Base-by-base conservation (phyloP, 1,140 invertebrate genomes). In the Drosophila aff. region DNA sequence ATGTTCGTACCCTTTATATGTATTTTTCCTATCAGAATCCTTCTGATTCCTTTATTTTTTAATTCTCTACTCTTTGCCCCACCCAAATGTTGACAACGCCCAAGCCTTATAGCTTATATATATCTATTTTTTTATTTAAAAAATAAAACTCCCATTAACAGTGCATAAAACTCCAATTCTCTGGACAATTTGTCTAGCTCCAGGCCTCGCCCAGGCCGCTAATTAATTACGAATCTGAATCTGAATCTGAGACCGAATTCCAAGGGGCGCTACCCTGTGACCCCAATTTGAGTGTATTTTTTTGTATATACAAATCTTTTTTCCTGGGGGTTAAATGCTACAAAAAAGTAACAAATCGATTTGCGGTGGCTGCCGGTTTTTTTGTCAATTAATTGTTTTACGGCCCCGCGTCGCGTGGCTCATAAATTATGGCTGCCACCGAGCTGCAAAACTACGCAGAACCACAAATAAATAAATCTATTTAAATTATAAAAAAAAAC, bases 211-310 rank as follows among this genome's bases (percentile, higher is more conserved):
- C 67, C 67, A 21, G 44, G 28, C 44, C 50, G 11, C 68, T 73
- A 73, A 73, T 73, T 73, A 72, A 73, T 73, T 60, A 73, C 40
- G 49, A 67, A 63, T 67, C 31, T 5, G 26, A 67, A 63, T 67
- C 31, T 5, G 26, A 50, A 23, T 41, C 53, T 21, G 21, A 28
- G 23, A 36, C 47, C 46, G 23, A 53, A 68, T 69, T 68, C 36
- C 38, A n/a, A 36, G 47, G 69, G 69, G 66, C 69, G 67, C 69
- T 60, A 60, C 69, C 53, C 69, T 73, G 68, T 43, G 69, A 73
- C 69, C 69, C 68, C 69, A 61, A 73, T 73, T 31, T 13, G 15
- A 26, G 46, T 38, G 23, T 52, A 9, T 73, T 23, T 40, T 40
- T 3, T 31, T 18, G 28, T 49, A 47, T 50, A 28, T 50, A 50